Percentiles rank a stretch among this genome's conserved stretches.
phyloP scores from a whole-genome alignment of 2,113 vertebrate species.

The Thalassarche chlororhynchos region DNA sequence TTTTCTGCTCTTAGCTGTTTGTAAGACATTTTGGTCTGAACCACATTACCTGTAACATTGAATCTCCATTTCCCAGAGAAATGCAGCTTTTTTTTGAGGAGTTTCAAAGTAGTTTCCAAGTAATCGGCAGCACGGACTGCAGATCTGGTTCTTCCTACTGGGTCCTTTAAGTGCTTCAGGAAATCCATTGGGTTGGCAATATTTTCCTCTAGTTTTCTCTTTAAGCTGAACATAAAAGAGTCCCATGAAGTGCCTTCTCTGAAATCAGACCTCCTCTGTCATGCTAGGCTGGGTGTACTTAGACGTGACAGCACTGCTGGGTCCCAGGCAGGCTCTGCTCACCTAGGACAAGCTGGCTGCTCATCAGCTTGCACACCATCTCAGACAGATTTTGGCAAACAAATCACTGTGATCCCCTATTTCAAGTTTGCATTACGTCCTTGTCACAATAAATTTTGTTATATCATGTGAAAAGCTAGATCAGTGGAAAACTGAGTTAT shows the following conservation, averaged over 20 bases:
- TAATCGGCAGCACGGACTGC: slow-evolving; percentile 23
- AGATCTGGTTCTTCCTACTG: slow-evolving; percentile 24
- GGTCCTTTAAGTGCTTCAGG: slow-evolving; percentile 46
- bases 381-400: background rate
- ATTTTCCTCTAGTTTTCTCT: background rate
- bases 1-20: background rate
- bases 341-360: background rate
- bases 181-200: background rate
- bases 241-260: background rate
- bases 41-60: slow-evolving; percentile 36
- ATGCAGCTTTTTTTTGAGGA: background rate
- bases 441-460: background rate
- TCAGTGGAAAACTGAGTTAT: background rate
- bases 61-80: background rate
- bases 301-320: too few species aligned
- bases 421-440: background rate
- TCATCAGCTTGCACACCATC: background rate
- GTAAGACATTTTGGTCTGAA: background rate
- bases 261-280: background rate
- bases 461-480: background rate
- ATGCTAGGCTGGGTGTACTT: background rate
- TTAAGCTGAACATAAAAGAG: background rate
- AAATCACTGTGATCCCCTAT: background rate
- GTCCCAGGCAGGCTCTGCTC: background rate
- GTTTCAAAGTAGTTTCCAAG: slow-evolving; percentile 24